Conservation (phyloP, 2,113 vertebrate species). For the Macroglossus sobrinus region DNA sequence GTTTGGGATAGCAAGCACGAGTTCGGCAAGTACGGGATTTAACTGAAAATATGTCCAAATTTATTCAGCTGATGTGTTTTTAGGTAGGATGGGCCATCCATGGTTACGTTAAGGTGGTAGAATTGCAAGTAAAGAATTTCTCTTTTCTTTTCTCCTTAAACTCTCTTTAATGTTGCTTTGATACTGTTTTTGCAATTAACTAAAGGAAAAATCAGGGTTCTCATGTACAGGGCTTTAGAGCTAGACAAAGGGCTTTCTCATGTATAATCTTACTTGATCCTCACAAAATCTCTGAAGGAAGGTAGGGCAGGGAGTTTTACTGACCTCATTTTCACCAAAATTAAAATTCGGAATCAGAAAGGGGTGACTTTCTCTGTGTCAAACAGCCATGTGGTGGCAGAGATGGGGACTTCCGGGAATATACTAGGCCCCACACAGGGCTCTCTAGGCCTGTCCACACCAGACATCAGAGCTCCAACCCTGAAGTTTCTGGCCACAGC, state of each 20-base stretch:
- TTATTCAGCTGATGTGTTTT: rapidly evolving
- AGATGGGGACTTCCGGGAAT: neutral
- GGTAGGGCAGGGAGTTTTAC: neutral
- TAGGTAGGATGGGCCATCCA: neutral
- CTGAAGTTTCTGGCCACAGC: neutral
- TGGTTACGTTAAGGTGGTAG: rapidly evolving
- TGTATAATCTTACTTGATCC: neutral
- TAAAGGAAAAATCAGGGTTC: neutral
- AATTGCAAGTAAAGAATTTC: neutral
- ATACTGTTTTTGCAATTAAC: conserved; percentile 24
- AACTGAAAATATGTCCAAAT: neutral
- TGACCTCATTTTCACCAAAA: neutral
- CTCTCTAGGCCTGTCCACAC: neutral
- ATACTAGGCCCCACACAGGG: neutral
- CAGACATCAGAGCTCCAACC: neutral
- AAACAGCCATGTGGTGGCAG: neutral
- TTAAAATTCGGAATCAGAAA: neutral
- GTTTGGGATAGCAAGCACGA: too few relatives aligned
- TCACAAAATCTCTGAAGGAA: neutral
- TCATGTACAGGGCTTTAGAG: neutral
- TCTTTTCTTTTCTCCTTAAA: neutral
- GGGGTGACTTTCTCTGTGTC: neutral
- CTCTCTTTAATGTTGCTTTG: neutral
- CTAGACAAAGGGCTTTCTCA: neutral
- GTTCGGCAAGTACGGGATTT: rapidly evolving